phyloP scores from a whole-genome alignment of 2,113 vertebrate species.

The Bos javanicus region DNA sequence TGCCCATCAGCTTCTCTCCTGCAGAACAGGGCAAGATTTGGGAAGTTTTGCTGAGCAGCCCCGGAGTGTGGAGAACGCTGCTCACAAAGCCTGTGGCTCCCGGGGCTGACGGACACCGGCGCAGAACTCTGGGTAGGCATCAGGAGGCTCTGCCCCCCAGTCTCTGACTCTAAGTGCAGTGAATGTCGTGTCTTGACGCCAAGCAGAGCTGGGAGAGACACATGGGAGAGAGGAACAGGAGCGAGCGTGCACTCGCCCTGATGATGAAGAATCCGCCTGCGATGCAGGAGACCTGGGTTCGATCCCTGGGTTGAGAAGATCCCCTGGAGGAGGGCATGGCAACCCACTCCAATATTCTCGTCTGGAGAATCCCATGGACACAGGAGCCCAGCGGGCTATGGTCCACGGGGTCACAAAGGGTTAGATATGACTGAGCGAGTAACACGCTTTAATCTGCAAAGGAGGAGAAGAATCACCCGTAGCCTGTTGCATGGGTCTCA shows the following conservation, averaged over 20 bases:
- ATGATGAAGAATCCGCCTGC: neutral
- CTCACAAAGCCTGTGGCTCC: neutral
- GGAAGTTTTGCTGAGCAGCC: rapidly evolving
- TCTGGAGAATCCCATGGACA: neutral
- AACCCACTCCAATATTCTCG: neutral
- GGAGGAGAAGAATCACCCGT: neutral
- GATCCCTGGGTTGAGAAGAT: neutral
- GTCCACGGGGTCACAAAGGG: neutral
- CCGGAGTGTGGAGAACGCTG: rapidly evolving
- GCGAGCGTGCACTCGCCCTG: rapidly evolving
- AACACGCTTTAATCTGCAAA: neutral
- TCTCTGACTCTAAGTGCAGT: rapidly evolving
- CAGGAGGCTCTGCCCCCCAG: rapidly evolving
- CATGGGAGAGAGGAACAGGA: rapidly evolving
- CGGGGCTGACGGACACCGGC: rapidly evolving
- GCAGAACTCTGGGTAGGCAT: rapidly evolving
- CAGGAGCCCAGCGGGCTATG: neutral
- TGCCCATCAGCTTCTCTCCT: neutral
- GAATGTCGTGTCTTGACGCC: rapidly evolving
- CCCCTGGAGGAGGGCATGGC: neutral
- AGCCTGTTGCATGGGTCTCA: neutral
- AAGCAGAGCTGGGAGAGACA: rapidly evolving
- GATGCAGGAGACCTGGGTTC: neutral
- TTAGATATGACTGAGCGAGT: neutral
- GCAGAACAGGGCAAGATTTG: neutral